Base-by-base conservation (phyloP, 2,888 invertebrate genomes). In the Diaphora mendica region DNA sequence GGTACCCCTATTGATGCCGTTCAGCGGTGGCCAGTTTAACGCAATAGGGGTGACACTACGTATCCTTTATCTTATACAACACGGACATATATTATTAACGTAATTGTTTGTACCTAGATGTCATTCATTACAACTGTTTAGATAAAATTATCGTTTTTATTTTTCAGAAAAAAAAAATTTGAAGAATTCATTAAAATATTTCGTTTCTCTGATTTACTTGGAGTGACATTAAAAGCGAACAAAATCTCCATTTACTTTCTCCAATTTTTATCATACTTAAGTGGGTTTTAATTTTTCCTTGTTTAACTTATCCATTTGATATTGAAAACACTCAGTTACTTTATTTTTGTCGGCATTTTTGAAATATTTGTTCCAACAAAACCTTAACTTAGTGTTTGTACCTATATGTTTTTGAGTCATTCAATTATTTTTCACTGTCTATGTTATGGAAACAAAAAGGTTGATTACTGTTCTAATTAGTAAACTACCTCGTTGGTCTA, bases 381-480 rank as follows among this genome's bases (percentile, higher is more conserved):
- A 44, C 13, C 15, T 44, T 44, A 39, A 39, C 39, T 39, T 39
- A 44, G 44, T 44, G 11, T 13, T 13, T 42, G 42, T 42, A 13
- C 1, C 8, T 13, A 42, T 42, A 42, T 3, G 33, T 33, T 35
- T 42, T 42, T 42, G 42, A 42, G 13, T 42, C 3, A 42, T 42
- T 42, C 13, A 42, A 13, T 42, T 42, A 42, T 42, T 11, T 42
- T 42, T 42, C 13, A 42, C 11, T 13, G 13, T 44, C 15, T 44
- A 48, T 48, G 20, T 48, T 20, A 17, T 20, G 20, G 48, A 3
- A 48, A 20, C 20, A 20, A 48, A 20, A 48, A 48, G 78, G 79
- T 81, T 86, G 86, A 87, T 86, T 84, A 83, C 20, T 48, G 20
- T 20, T 20, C 17, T 48, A 35, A 20, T 39, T 39, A 39, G 39